A percentile compares a stretch with the other conserved stretches of the same genome.
Conservation (phyloP, 2,113 vertebrate species). For the Colinus virginianus region DNA sequence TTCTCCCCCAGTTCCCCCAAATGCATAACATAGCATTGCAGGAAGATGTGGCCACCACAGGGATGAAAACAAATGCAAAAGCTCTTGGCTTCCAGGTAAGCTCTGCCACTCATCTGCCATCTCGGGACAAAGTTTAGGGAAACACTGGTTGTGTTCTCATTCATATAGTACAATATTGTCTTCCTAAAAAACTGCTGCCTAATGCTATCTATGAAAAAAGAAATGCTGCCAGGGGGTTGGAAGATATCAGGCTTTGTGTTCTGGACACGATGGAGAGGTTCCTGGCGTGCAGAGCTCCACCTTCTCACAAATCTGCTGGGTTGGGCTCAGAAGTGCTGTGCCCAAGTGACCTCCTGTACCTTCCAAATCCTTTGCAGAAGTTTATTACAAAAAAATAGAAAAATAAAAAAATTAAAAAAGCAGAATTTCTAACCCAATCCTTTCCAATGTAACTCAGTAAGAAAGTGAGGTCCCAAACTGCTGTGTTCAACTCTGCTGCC, state of each 20-base stretch:
- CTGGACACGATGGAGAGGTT: neutral
- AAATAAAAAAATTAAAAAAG: no score
- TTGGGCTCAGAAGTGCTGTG: fast-evolving
- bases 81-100: neutral
- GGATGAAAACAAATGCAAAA: neutral
- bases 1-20: neutral
- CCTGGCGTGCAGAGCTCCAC: neutral
- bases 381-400: neutral
- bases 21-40: neutral
- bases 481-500: neutral
- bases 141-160: neutral
- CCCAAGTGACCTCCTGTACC: neutral
- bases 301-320: neutral
- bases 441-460: neutral
- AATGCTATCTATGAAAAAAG: neutral
- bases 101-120: neutral
- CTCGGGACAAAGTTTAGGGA: neutral
- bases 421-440: neutral
- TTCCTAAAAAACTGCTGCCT: neutral
- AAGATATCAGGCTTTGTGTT: neutral
- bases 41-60: no score
- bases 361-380: neutral
- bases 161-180: neutral
- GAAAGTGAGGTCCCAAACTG: neutral
- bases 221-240: fast-evolving